phyloP scores from a whole-genome alignment of 2,888 invertebrate species.

The Antheraea yamamai region DNA sequence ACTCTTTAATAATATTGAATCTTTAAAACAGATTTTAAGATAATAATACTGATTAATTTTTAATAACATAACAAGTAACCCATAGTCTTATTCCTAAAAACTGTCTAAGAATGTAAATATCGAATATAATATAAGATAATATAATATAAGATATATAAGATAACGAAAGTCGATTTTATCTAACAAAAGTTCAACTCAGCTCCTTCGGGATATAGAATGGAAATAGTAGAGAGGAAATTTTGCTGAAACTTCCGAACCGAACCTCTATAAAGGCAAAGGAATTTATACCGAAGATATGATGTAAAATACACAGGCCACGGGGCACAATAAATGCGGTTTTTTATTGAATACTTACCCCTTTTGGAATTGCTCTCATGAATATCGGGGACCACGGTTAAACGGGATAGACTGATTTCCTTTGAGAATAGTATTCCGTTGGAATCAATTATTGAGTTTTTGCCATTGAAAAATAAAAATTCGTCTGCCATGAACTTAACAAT shows the following conservation, averaged over 20 bases:
- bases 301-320: background rate
- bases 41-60: no score
- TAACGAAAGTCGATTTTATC: background rate
- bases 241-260: background rate
- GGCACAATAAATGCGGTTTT: background rate
- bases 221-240: background rate
- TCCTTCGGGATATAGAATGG: background rate
- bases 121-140: no score
- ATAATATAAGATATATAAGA: no score
- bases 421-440: conserved; percentile 19
- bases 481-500: background rate
- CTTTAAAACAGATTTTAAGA: no score
- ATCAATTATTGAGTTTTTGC: background rate
- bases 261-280: conserved; percentile 5
- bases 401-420: conserved; percentile 27
- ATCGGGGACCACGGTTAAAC: conserved; percentile 20
- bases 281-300: conserved; percentile 5
- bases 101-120: background rate
- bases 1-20: no score
- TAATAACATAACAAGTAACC: no score
- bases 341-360: conserved; percentile 19
- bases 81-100: no score
- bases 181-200: background rate
- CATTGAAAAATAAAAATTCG: background rate
- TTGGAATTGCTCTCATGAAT: conserved; percentile 12